These are phyloP conservation scores for Tetramorium bicarinatum DNA, from an alignment of 2,888 invertebrate genomes.

Conservation along the genomic window DNA sequence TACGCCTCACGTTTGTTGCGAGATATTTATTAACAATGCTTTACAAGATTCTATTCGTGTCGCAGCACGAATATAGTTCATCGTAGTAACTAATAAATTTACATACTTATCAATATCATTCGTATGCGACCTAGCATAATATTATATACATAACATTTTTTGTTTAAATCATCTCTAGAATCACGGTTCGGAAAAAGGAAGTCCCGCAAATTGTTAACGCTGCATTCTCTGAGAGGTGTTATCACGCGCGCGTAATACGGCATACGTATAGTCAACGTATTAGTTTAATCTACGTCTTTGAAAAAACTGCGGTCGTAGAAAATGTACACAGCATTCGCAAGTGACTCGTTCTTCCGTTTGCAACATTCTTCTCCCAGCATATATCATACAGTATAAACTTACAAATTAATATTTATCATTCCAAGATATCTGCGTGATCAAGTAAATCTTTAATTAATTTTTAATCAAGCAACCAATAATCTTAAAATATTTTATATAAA, in stretches of 20 bases:
- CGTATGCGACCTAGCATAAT: slow-evolving; percentile 54
- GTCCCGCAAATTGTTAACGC: background rate
- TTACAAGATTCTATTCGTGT: slow-evolving; percentile 69
- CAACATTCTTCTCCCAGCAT: slow-evolving; percentile 32
- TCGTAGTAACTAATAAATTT: slow-evolving; percentile 64
- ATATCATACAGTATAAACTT: slow-evolving; percentile 20
- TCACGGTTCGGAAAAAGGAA: background rate
- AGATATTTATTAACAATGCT: slow-evolving; percentile 77
- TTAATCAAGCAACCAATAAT: background rate
- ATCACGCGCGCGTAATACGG: background rate
- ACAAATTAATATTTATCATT: slow-evolving; percentile 30
- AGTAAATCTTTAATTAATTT: background rate
- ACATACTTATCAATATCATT: slow-evolving; percentile 50
- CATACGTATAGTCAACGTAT: background rate
- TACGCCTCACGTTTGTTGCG: slow-evolving; percentile 27
- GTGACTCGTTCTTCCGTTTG: background rate
- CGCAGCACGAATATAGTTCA: slow-evolving; percentile 36
- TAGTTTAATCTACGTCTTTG: background rate
- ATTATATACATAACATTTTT: slow-evolving; percentile 61
- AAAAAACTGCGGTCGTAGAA: slow-evolving; percentile 41
- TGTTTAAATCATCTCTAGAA: slow-evolving; percentile 33
- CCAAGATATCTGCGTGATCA: slow-evolving; percentile 34
- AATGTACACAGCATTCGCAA: slow-evolving; percentile 40
- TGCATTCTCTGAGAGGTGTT: background rate
- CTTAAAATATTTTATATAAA: background rate